Percentiles rank a stretch among this genome's conserved stretches.
phyloP scores from a whole-genome alignment of 2,113 vertebrate species.

The Dunckerocampus dactyliophorus region DNA sequence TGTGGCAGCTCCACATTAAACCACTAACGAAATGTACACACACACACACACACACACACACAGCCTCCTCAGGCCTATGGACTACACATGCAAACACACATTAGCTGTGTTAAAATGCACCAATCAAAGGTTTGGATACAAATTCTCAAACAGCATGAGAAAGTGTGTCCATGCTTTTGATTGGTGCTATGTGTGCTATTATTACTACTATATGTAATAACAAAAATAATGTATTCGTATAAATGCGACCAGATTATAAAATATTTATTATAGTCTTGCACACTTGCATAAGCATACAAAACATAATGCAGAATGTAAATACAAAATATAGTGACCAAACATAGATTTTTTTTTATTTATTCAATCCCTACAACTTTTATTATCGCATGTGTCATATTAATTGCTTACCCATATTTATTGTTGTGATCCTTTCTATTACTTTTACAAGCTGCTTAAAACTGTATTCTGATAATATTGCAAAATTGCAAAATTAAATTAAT shows the following conservation, averaged over 20 bases:
- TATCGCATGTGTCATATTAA: background rate
- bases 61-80: background rate
- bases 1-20: constrained; percentile 38
- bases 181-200: too few relatives aligned
- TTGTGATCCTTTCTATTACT: background rate
- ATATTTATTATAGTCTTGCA: background rate
- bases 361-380: too few relatives aligned
- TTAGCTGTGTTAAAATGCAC: background rate
- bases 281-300: background rate
- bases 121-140: background rate
- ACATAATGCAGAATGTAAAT: background rate
- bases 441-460: background rate
- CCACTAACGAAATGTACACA: constrained; percentile 21
- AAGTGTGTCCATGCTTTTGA: too few relatives aligned
- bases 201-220: too few relatives aligned
- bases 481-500: too few relatives aligned
- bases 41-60: constrained; percentile 7
- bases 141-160: too few relatives aligned
- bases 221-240: too few relatives aligned
- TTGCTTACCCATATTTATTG: background rate
- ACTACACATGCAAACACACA: background rate
- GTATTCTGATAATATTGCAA: too few relatives aligned
- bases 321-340: too few relatives aligned
- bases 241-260: background rate
- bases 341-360: too few relatives aligned